Evolutionary conservation across 1,140 invertebrate genomes (phyloP), one percentile per base, ranked within the genome.

Genomic region (Philopotamus ludificatus): DNA sequence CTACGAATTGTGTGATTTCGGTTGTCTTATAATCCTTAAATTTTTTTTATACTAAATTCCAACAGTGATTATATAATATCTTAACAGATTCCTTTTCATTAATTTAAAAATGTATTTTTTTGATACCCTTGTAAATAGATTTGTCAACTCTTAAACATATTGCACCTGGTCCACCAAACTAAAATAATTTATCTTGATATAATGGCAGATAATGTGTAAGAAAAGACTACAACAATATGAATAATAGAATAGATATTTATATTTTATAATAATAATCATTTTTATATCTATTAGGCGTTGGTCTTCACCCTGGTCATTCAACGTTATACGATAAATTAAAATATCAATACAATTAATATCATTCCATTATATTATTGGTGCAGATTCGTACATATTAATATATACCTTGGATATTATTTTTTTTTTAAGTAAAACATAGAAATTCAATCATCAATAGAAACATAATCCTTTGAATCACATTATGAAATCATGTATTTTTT

Each of bases 301-400:
- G 61, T 22, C 28, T 65, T 68, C 66, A 68, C 66, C 66, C 66
- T 68, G 66, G 62, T 68, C 66, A 41, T 26, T 63, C 49, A 22
- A 23, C 28, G 20, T 63, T 44, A 41, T 26, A 51, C 21, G 41
- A 15, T 18, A 44, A 62, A 42, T 51, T 21, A 44, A 44, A 45
- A 42, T 25, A 54, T 15, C 45, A 58, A 63, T 20, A 63, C 42
- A 28, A n/a, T 62, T 51, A 67, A 41, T 44, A 42, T 58, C 50
- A 67, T 53, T 63, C 53, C 50, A 54, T 39, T 54, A 63, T 63
- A 53, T 51, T 63, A 63, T 53, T 20, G 50, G 51, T 63, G 61
- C 50, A 54, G 28, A 44, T 54, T 25, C 61, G 26, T 54, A 54
- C 42, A 9, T 60, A 34, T 63, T 66, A 51, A 53, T 66, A 60